Percentiles rank a stretch among this genome's conserved stretches.
Evolutionary conservation across 2,797 vertebrate species (phyloP).

Genomic region (Danionella dracula): DNA sequence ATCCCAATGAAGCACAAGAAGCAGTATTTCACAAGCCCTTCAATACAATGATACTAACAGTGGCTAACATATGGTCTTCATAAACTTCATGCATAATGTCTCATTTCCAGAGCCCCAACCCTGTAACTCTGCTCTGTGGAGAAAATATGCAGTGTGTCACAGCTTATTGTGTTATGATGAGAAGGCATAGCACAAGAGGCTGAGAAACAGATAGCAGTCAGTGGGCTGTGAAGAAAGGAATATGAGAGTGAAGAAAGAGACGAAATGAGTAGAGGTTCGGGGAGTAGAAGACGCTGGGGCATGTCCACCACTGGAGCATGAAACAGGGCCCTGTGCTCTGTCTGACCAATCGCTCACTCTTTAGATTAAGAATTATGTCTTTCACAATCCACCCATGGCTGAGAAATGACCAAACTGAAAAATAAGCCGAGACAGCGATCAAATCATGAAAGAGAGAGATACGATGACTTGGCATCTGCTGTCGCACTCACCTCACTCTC

Average conservation of each 20-base stretch:
- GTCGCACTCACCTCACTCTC: not conserved
- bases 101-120: slow-evolving; percentile 32
- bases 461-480: not conserved
- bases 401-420: slow-evolving; percentile 14
- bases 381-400: not conserved
- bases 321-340: slow-evolving; percentile 2
- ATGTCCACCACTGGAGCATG: slow-evolving; percentile 13
- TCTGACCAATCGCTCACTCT: slow-evolving; percentile 12
- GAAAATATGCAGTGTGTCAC: slow-evolving; percentile 44
- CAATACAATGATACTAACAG: not conserved
- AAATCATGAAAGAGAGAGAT: not conserved
- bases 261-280: not conserved
- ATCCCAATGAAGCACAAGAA: not conserved
- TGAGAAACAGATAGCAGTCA: slow-evolving; percentile 20
- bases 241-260: not conserved
- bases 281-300: not conserved
- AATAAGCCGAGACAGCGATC: not conserved
- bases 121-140: slow-evolving; percentile 39
- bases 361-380: slow-evolving; percentile 27
- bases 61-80: slow-evolving; percentile 36
- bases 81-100: slow-evolving; percentile 30
- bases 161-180: slow-evolving; percentile 52
- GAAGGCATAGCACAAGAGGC: slow-evolving; percentile 44
- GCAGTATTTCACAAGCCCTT: slow-evolving; percentile 15
- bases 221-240: slow-evolving; percentile 23